Percentiles rank a stretch among this genome's conserved stretches.
Conservation (phyloP, 2,113 vertebrate genomes). For the Plestiodon gilberti region DNA sequence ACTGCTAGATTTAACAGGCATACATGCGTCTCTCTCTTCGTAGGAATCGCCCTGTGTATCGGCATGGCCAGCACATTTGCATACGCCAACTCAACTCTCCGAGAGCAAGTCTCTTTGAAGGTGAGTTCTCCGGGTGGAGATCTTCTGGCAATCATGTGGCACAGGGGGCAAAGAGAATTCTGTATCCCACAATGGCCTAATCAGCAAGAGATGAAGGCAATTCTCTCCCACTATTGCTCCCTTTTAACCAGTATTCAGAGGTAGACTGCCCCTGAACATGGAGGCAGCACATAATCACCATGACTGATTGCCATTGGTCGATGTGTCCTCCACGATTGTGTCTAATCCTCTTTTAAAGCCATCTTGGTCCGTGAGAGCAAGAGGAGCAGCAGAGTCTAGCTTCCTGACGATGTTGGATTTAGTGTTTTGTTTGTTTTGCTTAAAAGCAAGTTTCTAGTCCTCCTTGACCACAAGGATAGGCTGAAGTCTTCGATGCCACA, state of each 20-base stretch:
- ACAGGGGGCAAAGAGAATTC: neutral
- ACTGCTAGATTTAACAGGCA: neutral
- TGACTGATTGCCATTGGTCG: too few species aligned
- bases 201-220: neutral
- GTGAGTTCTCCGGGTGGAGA: slow-evolving; percentile 69
- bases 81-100: slow-evolving; percentile 92
- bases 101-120: slow-evolving; percentile 94
- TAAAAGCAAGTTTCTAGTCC: neutral
- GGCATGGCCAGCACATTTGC: slow-evolving; percentile 97
- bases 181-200: neutral
- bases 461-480: too few species aligned
- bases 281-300: too few species aligned
- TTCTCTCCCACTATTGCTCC: neutral
- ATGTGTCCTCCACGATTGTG: too few species aligned
- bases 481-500: neutral
- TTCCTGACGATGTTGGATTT: neutral
- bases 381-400: too few species aligned
- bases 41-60: slow-evolving; percentile 94
- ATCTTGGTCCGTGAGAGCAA: too few species aligned
- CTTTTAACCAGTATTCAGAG: too few species aligned
- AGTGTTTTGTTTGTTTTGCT: neutral
- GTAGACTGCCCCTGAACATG: too few species aligned
- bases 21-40: neutral
- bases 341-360: too few species aligned
- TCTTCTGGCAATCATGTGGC: neutral